Evolutionary conservation across 2,113 vertebrate species (phyloP).

Genomic region (Calypte anna): DNA sequence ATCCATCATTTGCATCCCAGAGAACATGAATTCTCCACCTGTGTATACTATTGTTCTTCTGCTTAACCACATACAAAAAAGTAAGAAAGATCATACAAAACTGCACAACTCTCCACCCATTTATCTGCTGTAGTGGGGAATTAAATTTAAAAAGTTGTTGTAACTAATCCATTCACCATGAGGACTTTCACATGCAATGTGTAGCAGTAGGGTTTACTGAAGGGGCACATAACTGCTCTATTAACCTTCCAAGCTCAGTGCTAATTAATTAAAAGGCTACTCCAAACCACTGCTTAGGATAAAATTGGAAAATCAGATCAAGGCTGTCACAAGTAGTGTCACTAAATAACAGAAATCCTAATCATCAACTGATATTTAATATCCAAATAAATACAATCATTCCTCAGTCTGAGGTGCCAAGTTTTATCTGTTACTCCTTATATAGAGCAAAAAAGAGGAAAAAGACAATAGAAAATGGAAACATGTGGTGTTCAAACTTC

Average conservation of each 20-base stretch:
- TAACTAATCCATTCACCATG: neutral
- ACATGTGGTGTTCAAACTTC: neutral
- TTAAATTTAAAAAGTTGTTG: neutral
- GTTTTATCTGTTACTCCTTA: neutral
- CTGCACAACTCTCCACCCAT: neutral
- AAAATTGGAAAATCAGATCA: neutral
- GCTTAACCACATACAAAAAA: neutral
- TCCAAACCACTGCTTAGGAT: neutral
- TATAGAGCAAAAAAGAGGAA: neutral
- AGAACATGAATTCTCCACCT: neutral
- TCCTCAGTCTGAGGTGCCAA: neutral
- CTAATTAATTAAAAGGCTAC: neutral
- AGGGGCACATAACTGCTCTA: neutral
- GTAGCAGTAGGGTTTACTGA: neutral
- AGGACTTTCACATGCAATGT: neutral
- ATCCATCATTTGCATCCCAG: neutral
- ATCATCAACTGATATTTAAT: neutral
- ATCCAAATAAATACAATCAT: neutral
- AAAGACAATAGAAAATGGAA: neutral
- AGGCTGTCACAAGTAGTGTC: accelerated
- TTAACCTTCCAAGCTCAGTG: neutral
- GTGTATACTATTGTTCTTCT: accelerated
- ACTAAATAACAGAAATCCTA: neutral
- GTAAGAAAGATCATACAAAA: neutral
- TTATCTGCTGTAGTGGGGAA: neutral